A percentile compares a stretch with the other conserved stretches of the same genome.
Evolutionary conservation across 2,797 vertebrate species (phyloP).

Genomic region (Typhlichthys subterraneus): DNA sequence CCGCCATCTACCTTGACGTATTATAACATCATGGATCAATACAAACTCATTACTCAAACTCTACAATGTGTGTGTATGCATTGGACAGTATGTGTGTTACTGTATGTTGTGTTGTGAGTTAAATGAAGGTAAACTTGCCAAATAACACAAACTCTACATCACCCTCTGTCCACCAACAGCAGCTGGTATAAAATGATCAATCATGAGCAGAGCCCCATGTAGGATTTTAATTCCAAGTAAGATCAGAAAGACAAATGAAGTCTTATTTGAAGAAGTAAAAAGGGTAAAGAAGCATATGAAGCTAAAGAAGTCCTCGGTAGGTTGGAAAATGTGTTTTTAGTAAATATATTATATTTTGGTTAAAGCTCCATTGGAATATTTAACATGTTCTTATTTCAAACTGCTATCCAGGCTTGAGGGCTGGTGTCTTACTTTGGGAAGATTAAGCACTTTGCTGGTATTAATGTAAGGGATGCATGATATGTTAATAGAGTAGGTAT

Average conservation of each 20-base stretch:
- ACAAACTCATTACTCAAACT: conserved; percentile 55
- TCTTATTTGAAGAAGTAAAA: conserved; percentile 14
- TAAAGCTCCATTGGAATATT: too few species aligned
- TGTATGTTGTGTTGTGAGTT: conserved; percentile 7
- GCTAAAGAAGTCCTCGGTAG: not conserved
- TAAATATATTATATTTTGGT: too few species aligned
- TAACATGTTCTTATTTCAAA: too few species aligned
- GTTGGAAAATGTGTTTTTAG: too few species aligned
- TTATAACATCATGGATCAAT: conserved; percentile 55
- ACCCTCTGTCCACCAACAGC: conserved; percentile 39
- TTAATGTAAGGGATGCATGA: too few species aligned
- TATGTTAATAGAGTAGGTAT: too few species aligned
- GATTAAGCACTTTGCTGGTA: too few species aligned
- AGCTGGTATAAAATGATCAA: conserved; percentile 44
- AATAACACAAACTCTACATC: conserved; percentile 56
- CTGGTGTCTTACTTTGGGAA: too few species aligned
- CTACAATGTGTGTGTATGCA: conserved; percentile 17
- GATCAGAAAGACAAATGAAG: conserved; percentile 47
- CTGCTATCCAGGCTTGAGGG: too few species aligned
- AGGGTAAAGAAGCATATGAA: conserved; percentile 28
- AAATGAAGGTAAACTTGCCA: conserved; percentile 39
- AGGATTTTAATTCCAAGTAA: conserved; percentile 50
- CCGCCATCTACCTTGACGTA: conserved; percentile 37
- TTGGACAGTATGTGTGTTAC: conserved; percentile 4
- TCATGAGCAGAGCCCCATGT: conserved; percentile 32